These are phyloP conservation scores for Cathartes aura DNA, from an alignment of 2,113 vertebrate species.

Conservation along the genomic window DNA sequence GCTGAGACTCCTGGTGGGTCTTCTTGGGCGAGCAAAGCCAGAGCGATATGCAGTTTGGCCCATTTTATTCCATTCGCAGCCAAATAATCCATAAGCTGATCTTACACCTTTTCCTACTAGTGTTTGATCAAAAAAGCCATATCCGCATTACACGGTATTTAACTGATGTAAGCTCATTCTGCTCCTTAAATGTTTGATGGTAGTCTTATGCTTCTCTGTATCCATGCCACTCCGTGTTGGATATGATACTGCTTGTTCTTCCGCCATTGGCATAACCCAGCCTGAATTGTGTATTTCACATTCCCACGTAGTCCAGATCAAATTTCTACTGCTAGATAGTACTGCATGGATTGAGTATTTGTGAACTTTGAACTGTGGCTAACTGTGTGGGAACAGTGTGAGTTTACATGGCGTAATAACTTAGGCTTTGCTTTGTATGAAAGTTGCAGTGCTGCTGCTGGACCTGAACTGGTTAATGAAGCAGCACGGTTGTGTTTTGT, in stretches of 20 bases:
- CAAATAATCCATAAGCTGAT: neutral
- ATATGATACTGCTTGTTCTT: neutral
- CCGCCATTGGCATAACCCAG: accelerated
- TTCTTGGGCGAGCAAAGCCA: neutral
- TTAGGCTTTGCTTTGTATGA: neutral
- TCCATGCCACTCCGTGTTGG: neutral
- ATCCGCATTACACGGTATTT: neutral
- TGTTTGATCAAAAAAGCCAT: neutral
- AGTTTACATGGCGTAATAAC: accelerated
- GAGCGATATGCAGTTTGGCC: neutral
- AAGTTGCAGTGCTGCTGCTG: neutral
- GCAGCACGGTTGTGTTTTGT: neutral
- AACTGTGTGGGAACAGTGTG: neutral
- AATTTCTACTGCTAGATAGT: neutral
- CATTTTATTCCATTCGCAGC: neutral
- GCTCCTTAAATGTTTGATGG: neutral
- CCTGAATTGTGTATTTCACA: neutral
- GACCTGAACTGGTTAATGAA: neutral
- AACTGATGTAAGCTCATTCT: neutral
- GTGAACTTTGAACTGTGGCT: neutral
- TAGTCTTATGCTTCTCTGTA: neutral
- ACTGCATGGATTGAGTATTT: neutral
- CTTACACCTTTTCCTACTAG: neutral
- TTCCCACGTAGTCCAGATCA: neutral
- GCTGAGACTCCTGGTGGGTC: neutral